Evolutionary conservation across 2,888 invertebrate genomes (phyloP).

Genomic region (Sphinx pinastri): DNA sequence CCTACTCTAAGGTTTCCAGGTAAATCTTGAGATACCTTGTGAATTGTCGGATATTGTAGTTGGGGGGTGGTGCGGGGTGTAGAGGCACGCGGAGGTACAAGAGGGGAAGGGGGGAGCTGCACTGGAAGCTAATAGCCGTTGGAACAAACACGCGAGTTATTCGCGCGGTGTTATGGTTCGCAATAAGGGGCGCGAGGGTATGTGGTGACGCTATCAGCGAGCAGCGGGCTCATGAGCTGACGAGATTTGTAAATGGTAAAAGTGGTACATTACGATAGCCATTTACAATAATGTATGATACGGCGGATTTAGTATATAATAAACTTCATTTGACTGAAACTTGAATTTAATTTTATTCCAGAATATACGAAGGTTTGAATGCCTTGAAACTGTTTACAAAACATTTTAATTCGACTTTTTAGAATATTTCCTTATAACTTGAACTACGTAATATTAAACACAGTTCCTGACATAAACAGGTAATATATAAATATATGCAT

Average conservation of each 20-base stretch:
- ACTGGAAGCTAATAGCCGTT: constrained; percentile 20
- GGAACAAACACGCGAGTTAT: constrained; percentile 31
- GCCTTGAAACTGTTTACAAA: too few species aligned
- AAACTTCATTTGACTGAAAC: too few species aligned
- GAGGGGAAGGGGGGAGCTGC: background rate
- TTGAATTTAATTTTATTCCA: too few species aligned
- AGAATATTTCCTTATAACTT: background rate
- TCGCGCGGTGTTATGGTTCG: constrained; percentile 38
- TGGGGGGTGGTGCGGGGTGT: background rate
- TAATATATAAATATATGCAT: too few species aligned
- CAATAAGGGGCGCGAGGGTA: constrained; percentile 34
- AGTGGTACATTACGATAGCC: too few species aligned
- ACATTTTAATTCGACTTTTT: too few species aligned
- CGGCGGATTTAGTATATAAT: too few species aligned
- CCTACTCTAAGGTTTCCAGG: background rate
- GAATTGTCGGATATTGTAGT: constrained; percentile 10
- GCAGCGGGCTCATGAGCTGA: background rate
- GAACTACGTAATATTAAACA: background rate
- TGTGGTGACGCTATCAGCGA: background rate
- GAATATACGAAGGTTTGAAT: too few species aligned
- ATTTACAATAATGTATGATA: too few species aligned
- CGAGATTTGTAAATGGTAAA: background rate
- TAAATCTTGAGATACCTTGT: background rate
- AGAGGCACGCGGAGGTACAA: background rate
- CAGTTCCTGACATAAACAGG: too few species aligned